Percentiles rank a stretch among this genome's conserved stretches.
Conservation (phyloP, 2,888 invertebrate species). For the Mechanitis mazaeus region DNA sequence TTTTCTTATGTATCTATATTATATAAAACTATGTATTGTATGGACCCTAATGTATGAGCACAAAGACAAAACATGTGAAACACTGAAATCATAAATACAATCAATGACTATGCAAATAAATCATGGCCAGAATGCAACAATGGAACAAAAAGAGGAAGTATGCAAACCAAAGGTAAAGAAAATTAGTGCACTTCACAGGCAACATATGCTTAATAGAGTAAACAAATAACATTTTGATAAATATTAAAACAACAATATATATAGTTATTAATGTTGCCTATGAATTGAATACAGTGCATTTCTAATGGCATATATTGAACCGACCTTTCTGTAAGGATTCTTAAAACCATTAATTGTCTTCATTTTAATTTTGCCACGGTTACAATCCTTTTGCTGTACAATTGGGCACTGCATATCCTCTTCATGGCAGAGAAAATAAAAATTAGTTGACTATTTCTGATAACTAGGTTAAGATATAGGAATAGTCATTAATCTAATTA, state of each 20-base stretch:
- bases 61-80: conserved; percentile 22
- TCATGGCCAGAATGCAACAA: conserved; percentile 43
- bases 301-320: conserved; percentile 42
- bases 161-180: conserved; percentile 49
- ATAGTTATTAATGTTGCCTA: conserved; percentile 46
- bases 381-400: conserved; percentile 62
- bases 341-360: conserved; percentile 68
- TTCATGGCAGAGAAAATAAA: conserved; percentile 60
- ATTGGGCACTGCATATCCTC: conserved; percentile 73
- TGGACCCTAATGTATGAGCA: conserved; percentile 5
- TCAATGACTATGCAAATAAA: conserved; percentile 39
- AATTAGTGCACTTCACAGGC: conserved; percentile 54
- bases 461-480: conserved; percentile 13
- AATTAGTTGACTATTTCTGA: conserved; percentile 28
- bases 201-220: conserved; percentile 35
- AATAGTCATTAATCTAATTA: conserved; percentile 17
- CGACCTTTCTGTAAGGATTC: conserved; percentile 70
- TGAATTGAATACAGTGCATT: conserved; percentile 38
- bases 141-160: conserved; percentile 57
- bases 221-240: neutral
- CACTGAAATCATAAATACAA: conserved; percentile 30
- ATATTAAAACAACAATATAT: neutral
- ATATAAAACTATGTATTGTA: conserved; percentile 3
- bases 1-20: neutral
- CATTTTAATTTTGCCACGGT: conserved; percentile 66